These are phyloP conservation scores for Bos javanicus DNA, from an alignment of 2,113 vertebrate species.

Conservation along the genomic window DNA sequence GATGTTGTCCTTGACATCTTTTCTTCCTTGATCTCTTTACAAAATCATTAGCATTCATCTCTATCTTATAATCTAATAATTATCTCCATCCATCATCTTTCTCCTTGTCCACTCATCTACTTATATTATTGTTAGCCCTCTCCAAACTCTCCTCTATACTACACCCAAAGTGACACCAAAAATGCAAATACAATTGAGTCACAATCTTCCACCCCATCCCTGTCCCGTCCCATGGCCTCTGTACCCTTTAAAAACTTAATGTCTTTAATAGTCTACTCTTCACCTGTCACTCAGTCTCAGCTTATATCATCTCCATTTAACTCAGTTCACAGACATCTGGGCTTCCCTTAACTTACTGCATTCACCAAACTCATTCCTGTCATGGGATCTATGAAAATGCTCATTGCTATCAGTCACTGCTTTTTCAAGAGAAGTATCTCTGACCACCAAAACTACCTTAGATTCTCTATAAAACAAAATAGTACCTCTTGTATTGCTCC, in stretches of 20 bases:
- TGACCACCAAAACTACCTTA: not conserved
- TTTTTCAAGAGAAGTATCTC: not conserved
- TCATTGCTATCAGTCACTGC: not conserved
- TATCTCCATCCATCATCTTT: not conserved
- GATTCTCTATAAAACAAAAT: not conserved
- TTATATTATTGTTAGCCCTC: not conserved
- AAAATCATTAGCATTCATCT: not conserved
- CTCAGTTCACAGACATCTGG: not conserved
- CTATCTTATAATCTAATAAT: not conserved
- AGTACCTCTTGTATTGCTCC: not conserved
- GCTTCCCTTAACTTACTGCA: not conserved
- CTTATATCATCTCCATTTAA: not conserved
- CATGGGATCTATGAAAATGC: not conserved
- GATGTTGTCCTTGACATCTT: not conserved
- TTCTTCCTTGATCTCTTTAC: not conserved
- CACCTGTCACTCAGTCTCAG: not conserved
- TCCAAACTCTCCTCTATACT: not conserved
- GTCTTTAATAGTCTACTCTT: not conserved
- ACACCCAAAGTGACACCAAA: not conserved
- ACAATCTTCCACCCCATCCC: not conserved
- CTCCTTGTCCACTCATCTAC: not conserved
- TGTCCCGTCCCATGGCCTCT: not conserved
- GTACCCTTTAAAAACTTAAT: not conserved
- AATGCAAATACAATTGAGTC: not conserved
- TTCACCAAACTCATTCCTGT: not conserved